These are phyloP conservation scores for Crax fasciolata DNA, from an alignment of 2,797 vertebrate species.

Conservation along the genomic window DNA sequence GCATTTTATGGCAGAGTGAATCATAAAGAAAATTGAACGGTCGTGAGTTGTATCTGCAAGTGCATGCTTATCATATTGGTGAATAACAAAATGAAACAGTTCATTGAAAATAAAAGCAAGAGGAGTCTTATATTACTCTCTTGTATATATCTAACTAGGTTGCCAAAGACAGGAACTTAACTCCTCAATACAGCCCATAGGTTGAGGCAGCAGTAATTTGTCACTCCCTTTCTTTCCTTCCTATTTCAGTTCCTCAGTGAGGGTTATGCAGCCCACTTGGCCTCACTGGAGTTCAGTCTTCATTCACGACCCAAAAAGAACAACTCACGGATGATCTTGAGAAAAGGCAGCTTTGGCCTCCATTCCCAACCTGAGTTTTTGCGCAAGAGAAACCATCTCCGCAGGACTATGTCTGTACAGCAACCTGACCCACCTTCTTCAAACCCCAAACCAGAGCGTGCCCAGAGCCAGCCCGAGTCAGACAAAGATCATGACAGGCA, in stretches of 20 bases:
- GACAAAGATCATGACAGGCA: slow-evolving; percentile 92
- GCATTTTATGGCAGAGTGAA: neutral
- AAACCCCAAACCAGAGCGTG: slow-evolving; percentile 96
- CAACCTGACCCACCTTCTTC: slow-evolving; percentile 92
- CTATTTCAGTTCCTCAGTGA: slow-evolving; percentile 92
- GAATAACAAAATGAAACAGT: neutral
- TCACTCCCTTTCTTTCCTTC: slow-evolving; percentile 41
- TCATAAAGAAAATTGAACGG: neutral
- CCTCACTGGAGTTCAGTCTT: slow-evolving; percentile 92
- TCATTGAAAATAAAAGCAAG: neutral
- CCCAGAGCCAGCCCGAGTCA: slow-evolving; percentile 97
- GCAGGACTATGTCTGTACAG: slow-evolving; percentile 96
- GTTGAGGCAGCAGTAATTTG: neutral
- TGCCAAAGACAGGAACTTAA: neutral
- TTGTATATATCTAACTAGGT: neutral
- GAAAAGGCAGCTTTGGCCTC: slow-evolving; percentile 96
- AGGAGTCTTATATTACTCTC: neutral
- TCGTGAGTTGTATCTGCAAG: neutral
- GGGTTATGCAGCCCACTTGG: slow-evolving; percentile 95
- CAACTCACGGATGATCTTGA: slow-evolving; percentile 93
- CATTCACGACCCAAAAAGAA: slow-evolving; percentile 94
- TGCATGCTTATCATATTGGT: neutral
- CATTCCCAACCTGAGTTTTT: slow-evolving; percentile 95
- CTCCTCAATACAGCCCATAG: neutral
- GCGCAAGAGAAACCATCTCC: slow-evolving; percentile 95